Evolutionary conservation across 1,140 invertebrate genomes (phyloP), one percentile per base, ranked within the genome.

Genomic region (Elymnias hypermnestra): DNA sequence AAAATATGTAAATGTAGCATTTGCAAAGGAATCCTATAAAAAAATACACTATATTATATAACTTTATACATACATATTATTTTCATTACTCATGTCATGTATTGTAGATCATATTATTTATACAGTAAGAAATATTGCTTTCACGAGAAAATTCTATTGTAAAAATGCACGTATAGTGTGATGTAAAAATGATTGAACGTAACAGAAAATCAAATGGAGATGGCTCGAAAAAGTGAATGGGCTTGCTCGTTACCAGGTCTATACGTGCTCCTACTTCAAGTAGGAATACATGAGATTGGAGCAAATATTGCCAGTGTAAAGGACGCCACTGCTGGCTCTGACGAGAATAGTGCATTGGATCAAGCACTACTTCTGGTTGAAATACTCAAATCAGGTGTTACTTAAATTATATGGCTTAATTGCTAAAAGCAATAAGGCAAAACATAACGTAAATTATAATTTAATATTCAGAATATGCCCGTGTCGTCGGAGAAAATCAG

Each of bases 381-480:
- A 26, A 31, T 45, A 18, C 23, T 45, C 13, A 45, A 45, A 29
- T 37, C 22, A 45, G 42, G 42, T 45, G 7, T 36, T 14, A 19
- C 26, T 38, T 13, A 19, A 2, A 2, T n/a, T n/a, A n/a, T n/a
- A n/a, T n/a, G n/a, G n/a, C n/a, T n/a, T n/a, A n/a, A n/a, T n/a
- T n/a, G n/a, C n/a, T n/a, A n/a, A n/a, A n/a, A n/a, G n/a, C n/a
- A n/a, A n/a, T n/a, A n/a, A n/a, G n/a, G n/a, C n/a, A n/a, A n/a
- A n/a, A n/a, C n/a, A n/a, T n/a, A 8, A 3, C 23, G 3, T 29
- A 18, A 25, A 1, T 28, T 13, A 28, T 4, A 13, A 19, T 13
- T 21, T 5, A 8, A 14, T 42, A 7, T 13, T 29, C 28, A 42
- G 40, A 42, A 42, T 42, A 42, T 17, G 5, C 40, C 18, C 10